Evolutionary conservation across 1,140 invertebrate species (phyloP).

Genomic region (Nasonia longicornis): DNA sequence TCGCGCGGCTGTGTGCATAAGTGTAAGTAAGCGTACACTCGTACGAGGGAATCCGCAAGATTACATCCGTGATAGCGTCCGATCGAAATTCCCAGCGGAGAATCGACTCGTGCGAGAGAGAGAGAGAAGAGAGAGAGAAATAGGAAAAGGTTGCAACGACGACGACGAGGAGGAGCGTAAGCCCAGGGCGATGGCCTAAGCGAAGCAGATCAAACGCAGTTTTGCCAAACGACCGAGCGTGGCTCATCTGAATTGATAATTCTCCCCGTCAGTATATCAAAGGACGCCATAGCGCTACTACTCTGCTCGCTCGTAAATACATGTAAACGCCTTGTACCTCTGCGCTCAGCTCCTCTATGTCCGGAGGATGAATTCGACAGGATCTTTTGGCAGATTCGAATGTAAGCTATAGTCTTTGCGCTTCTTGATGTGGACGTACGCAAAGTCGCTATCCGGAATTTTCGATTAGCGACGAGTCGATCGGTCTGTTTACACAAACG

Average conservation of each 20-base stretch:
- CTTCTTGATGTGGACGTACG: background rate
- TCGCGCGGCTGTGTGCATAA: too few species aligned
- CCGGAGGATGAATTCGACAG: constrained; percentile 8
- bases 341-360: background rate
- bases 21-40: background rate
- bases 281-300: constrained; percentile 45
- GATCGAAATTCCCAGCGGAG: constrained; percentile 27
- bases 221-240: constrained; percentile 57
- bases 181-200: constrained; percentile 50
- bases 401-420: background rate
- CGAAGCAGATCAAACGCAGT: constrained; percentile 62
- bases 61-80: background rate
- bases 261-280: constrained; percentile 63
- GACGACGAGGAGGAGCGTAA: constrained; percentile 24
- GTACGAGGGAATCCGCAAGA: background rate
- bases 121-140: too few species aligned
- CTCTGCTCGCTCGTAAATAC: constrained; percentile 22
- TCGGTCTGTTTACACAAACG: background rate
- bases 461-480: too few species aligned
- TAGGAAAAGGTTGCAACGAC: constrained; percentile 15
- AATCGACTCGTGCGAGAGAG: too few species aligned
- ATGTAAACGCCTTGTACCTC: constrained; percentile 29
- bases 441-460: background rate
- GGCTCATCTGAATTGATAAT: constrained; percentile 66
- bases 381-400: constrained; percentile 31